Conservation (phyloP, 2,113 vertebrate species). For the Melanostigma gelatinosum region DNA sequence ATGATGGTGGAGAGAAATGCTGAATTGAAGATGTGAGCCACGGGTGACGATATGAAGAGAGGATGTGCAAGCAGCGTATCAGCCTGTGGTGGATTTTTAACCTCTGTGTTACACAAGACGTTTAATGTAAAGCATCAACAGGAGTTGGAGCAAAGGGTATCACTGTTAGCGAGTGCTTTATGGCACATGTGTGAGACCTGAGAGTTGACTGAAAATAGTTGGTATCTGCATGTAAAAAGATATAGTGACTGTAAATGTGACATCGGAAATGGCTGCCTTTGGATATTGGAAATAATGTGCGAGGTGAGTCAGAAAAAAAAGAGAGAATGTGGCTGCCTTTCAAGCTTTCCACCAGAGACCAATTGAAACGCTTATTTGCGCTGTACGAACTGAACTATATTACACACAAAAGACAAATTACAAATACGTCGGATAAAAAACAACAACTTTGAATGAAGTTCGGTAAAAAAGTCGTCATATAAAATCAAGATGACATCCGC, state of each 20-base stretch:
- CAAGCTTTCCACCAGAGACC: neutral
- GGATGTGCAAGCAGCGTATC: neutral
- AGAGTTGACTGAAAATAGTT: neutral
- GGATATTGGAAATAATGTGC: neutral
- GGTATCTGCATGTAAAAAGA: neutral
- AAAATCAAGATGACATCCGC: conserved; percentile 19
- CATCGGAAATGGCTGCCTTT: too few species aligned
- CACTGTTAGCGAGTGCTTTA: neutral
- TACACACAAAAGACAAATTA: neutral
- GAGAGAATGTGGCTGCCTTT: neutral
- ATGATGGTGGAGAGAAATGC: conserved; percentile 32
- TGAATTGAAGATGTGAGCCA: neutral
- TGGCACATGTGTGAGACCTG: neutral
- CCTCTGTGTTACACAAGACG: conserved; percentile 14
- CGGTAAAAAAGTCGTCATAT: neutral
- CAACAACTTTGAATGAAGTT: conserved; percentile 10
- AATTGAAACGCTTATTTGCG: conserved; percentile 18
- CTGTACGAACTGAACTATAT: neutral
- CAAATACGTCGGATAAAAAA: neutral
- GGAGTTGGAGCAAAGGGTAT: conserved; percentile 3
- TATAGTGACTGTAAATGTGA: neutral
- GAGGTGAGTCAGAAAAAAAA: neutral
- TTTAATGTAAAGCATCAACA: conserved; percentile 10
- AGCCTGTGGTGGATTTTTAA: conserved; percentile 29
- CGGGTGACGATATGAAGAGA: conserved; percentile 21